Percentiles rank a stretch among this genome's conserved stretches.
Evolutionary conservation across 2,797 vertebrate species (phyloP).

Genomic region (Urosaurus nigricauda): DNA sequence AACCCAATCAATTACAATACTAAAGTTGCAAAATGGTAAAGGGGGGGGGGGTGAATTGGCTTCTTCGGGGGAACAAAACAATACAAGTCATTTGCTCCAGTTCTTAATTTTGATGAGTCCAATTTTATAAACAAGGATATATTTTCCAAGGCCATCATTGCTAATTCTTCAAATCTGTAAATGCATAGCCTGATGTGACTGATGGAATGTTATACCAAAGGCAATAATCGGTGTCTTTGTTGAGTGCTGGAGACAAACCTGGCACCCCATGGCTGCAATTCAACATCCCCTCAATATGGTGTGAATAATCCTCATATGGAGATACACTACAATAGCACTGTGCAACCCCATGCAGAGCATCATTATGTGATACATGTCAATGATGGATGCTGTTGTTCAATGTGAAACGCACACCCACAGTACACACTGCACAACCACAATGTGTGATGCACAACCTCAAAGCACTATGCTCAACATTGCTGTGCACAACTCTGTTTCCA

Average conservation of each 20-base stretch:
- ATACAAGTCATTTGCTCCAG: conserved; percentile 56
- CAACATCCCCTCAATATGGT: no score
- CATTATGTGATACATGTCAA: no score
- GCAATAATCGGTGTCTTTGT: conserved; percentile 61
- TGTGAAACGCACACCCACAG: no score
- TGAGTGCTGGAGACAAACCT: conserved; percentile 50
- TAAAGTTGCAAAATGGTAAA: conserved; percentile 23
- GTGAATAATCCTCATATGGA: no score
- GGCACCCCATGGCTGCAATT: conserved; percentile 31
- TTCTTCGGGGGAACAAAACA: conserved; percentile 46
- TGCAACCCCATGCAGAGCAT: no score
- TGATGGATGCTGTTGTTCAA: no score
- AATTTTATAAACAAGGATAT: conserved; percentile 71
- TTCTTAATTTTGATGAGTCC: conserved; percentile 73
- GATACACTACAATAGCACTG: no score
- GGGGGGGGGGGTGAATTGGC: neutral
- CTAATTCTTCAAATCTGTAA: conserved; percentile 74
- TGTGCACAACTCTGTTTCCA: no score
- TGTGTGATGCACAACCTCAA: no score
- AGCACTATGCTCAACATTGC: no score
- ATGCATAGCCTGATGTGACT: conserved; percentile 59
- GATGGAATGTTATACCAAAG: conserved; percentile 70
- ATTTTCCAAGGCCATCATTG: conserved; percentile 69
- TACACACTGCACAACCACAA: no score
- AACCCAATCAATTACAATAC: conserved; percentile 46